Percentiles rank a stretch among this genome's conserved stretches.
phyloP scores from a whole-genome alignment of 2,888 invertebrate species.

The Lasius fuliginosus region DNA sequence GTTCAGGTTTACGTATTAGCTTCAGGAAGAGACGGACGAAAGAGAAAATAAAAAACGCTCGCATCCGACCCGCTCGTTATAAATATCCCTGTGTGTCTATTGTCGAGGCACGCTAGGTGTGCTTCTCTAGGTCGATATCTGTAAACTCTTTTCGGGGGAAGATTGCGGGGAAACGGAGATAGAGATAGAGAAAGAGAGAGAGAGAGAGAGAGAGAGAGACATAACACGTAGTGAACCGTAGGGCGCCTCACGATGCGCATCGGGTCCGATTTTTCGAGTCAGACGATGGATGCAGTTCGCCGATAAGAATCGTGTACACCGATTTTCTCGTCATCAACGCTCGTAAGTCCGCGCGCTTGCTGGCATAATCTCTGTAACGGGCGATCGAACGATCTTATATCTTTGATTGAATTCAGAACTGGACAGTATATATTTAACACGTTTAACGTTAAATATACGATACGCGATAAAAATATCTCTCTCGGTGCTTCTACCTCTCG shows the following conservation, averaged over 20 bases:
- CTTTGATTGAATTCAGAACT: conserved; percentile 16
- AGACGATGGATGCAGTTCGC: conserved; percentile 64
- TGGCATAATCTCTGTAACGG: conserved; percentile 30
- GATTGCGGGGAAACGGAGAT: conserved; percentile 61
- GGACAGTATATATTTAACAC: neutral
- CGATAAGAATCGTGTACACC: conserved; percentile 70
- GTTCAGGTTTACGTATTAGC: conserved; percentile 66
- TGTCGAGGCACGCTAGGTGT: conserved; percentile 77
- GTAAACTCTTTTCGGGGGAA: conserved; percentile 69
- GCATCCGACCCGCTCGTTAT: conserved; percentile 74
- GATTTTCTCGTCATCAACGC: conserved; percentile 69
- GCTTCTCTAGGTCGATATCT: conserved; percentile 61
- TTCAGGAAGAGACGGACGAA: conserved; percentile 47
- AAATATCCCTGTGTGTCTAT: conserved; percentile 79
- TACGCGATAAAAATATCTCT: conserved; percentile 1
- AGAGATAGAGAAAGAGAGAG: neutral
- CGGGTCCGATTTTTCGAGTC: conserved; percentile 72
- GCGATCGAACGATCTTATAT: neutral
- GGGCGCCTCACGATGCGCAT: conserved; percentile 72
- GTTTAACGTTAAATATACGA: conserved; percentile 2
- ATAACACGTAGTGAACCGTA: conserved; percentile 62
- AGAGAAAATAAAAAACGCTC: conserved; percentile 66
- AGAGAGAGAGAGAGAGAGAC: too few species aligned
- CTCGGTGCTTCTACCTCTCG: neutral
- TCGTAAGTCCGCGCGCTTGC: conserved; percentile 63